These are phyloP conservation scores for Meriones psammophilus DNA, from an alignment of 2,797 vertebrate genomes.

Conservation along the genomic window DNA sequence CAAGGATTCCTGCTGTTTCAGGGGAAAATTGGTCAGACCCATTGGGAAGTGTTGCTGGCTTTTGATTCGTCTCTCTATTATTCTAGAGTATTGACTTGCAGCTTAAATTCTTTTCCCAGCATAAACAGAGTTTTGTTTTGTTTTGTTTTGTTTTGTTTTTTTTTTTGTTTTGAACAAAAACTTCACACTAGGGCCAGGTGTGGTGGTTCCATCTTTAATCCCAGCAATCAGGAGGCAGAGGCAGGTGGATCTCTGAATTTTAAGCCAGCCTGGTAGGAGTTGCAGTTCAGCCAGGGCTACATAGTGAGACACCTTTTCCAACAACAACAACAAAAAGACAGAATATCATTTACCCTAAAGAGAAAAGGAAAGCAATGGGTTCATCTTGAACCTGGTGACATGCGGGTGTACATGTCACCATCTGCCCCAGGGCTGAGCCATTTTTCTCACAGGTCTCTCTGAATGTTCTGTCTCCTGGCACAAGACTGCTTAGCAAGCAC, in stretches of 20 bases:
- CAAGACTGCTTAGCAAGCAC: slow-evolving; percentile 10
- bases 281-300: not conserved
- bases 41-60: slow-evolving; percentile 79
- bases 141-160: no score
- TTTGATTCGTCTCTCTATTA: slow-evolving; percentile 82
- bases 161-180: not conserved
- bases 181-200: not conserved
- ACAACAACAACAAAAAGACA: not conserved
- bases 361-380: slow-evolving; percentile 30
- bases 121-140: slow-evolving; percentile 11
- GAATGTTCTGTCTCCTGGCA: slow-evolving; percentile 21
- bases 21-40: slow-evolving; percentile 86
- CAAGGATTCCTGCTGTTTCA: slow-evolving; percentile 90
- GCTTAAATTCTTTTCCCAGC: slow-evolving; percentile 60
- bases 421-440: not conserved
- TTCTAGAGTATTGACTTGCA: slow-evolving; percentile 54
- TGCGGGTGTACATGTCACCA: not conserved
- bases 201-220: not conserved
- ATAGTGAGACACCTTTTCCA: not conserved
- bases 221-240: not conserved
- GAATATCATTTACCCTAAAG: not conserved
- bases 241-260: not conserved
- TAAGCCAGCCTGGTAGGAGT: not conserved
- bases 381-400: not conserved
- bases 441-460: slow-evolving; percentile 14